Evolutionary conservation across 1,140 invertebrate genomes (phyloP).

Genomic region (Gerris buenoi): DNA sequence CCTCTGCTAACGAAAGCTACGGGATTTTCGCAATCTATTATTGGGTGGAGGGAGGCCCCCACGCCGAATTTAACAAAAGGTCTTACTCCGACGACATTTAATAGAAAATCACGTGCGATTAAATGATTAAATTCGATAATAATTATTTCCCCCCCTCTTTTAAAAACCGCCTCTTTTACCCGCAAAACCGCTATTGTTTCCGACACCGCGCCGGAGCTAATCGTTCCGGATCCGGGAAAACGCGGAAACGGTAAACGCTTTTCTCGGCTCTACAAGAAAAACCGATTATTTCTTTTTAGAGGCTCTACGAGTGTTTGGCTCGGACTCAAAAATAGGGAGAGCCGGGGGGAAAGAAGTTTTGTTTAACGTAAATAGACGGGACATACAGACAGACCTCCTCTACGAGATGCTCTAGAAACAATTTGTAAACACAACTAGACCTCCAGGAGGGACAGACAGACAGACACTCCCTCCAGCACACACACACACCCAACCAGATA

Average conservation of each 20-base stretch:
- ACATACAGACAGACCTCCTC: too few relatives aligned
- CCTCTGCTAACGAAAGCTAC: neutral
- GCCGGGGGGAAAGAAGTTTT: too few relatives aligned
- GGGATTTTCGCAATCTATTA: neutral
- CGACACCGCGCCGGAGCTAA: neutral
- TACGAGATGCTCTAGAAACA: too few relatives aligned
- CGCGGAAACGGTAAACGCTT: neutral
- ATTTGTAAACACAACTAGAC: too few relatives aligned
- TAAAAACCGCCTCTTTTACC: neutral
- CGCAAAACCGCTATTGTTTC: neutral
- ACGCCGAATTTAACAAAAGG: neutral
- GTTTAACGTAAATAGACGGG: too few relatives aligned
- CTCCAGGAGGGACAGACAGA: too few relatives aligned
- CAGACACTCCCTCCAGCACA: too few relatives aligned
- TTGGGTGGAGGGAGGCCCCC: neutral
- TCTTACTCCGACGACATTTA: conserved; percentile 2
- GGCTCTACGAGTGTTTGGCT: too few relatives aligned
- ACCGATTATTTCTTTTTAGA: too few relatives aligned
- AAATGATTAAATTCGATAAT: neutral
- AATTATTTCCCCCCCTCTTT: neutral
- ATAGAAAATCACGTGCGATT: neutral
- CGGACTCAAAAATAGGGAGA: too few relatives aligned
- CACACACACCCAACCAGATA: too few relatives aligned
- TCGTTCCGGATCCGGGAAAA: neutral
- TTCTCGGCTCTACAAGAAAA: too few relatives aligned